Conservation (phyloP, 1,140 invertebrate species). For the Heliothis subflexa region DNA sequence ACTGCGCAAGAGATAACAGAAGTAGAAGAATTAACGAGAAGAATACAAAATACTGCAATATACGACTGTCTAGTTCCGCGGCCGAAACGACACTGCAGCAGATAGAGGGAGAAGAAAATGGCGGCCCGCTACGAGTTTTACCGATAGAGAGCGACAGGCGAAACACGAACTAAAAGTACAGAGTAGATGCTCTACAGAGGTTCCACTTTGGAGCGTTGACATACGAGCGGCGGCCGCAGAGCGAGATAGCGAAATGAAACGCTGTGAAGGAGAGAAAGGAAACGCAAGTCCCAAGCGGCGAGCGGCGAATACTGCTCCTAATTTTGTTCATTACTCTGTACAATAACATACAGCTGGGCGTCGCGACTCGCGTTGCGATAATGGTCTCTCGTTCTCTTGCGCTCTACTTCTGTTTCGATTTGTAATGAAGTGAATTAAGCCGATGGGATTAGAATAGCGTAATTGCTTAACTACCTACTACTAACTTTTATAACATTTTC, state of each 20-base stretch:
- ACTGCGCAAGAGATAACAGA: constrained; percentile 65
- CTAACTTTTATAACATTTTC: neutral
- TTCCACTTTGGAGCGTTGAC: neutral
- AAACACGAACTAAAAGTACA: constrained; percentile 66
- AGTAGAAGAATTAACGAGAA: constrained; percentile 79
- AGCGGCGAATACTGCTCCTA: constrained; percentile 31
- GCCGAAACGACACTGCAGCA: constrained; percentile 72
- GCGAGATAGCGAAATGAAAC: constrained; percentile 38
- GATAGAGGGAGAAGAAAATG: constrained; percentile 84
- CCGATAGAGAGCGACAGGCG: constrained; percentile 58
- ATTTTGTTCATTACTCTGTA: constrained; percentile 61
- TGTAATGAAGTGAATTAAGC: neutral
- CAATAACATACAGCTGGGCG: constrained; percentile 55
- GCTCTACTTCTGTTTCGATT: constrained; percentile 65
- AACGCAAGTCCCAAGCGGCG: constrained; percentile 16
- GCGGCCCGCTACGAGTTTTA: constrained; percentile 62
- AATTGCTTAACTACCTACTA: neutral
- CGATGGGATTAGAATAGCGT: neutral
- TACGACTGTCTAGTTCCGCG: constrained; percentile 66
- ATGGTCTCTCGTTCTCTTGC: constrained; percentile 71
- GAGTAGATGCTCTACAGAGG: constrained; percentile 66
- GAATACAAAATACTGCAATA: constrained; percentile 60
- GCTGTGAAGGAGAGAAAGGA: constrained; percentile 39
- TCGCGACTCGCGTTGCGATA: constrained; percentile 55
- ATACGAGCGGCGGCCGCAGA: constrained; percentile 5